Conservation (phyloP, 1,140 invertebrate genomes). For the Cherax destructor region DNA sequence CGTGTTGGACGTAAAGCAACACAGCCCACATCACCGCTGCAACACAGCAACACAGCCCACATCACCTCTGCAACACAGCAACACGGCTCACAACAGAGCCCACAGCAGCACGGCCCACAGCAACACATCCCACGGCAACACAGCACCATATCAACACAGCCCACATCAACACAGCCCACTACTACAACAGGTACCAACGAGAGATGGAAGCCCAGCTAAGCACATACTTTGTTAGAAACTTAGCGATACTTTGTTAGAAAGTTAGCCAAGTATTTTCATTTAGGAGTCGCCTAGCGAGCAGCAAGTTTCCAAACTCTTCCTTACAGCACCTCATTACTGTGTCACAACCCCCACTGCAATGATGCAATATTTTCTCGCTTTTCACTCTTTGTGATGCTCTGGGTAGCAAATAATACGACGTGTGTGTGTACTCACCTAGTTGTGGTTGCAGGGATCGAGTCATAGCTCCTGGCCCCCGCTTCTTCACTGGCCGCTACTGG, state of each 20-base stretch:
- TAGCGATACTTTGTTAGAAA: constrained; percentile 1
- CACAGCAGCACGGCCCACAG: no score
- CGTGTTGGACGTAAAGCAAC: no score
- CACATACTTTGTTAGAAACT: constrained; percentile 6
- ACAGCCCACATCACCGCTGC: neutral
- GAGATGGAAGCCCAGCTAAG: neutral
- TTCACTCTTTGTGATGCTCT: neutral
- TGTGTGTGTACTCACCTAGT: constrained; percentile 1
- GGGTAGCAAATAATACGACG: neutral
- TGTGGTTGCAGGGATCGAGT: no score
- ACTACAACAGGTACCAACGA: neutral
- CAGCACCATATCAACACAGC: no score
- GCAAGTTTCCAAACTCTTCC: neutral
- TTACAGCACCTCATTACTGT: neutral
- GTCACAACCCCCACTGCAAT: neutral
- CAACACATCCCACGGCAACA: neutral
- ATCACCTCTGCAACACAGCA: neutral
- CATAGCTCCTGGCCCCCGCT: no score
- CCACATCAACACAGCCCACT: no score
- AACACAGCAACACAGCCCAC: no score
- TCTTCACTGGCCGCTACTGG: no score
- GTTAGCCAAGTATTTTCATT: constrained; percentile 12
- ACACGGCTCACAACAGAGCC: no score
- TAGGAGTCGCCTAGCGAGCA: neutral
- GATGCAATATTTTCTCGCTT: neutral